Evolutionary conservation across 2,888 invertebrate genomes (phyloP).

Genomic region (Acrobasis repandana): DNA sequence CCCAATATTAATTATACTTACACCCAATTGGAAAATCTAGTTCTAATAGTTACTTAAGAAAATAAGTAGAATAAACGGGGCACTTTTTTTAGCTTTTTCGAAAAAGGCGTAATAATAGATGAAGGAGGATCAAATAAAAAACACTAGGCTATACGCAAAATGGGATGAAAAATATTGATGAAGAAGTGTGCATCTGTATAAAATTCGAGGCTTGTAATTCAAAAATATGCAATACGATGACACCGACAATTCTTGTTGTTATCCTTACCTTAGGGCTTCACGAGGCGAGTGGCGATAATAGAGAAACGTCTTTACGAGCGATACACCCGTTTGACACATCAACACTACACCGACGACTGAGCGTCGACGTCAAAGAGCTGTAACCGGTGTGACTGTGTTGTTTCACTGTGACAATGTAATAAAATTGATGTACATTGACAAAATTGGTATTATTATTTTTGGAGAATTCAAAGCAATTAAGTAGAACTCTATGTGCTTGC

Average conservation of each 20-base stretch:
- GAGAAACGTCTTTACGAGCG: slow-evolving; percentile 74
- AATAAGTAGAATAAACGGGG: too few relatives aligned
- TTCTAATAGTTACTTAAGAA: too few relatives aligned
- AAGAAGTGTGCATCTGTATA: neutral
- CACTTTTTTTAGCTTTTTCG: too few relatives aligned
- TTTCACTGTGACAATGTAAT: slow-evolving; percentile 20
- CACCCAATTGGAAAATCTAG: too few relatives aligned
- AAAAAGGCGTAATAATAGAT: too few relatives aligned
- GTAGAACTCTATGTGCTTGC: too few relatives aligned
- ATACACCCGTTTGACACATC: slow-evolving; percentile 72
- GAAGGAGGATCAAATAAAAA: too few relatives aligned
- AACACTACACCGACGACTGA: slow-evolving; percentile 56
- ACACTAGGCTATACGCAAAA: too few relatives aligned
- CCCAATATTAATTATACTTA: too few relatives aligned
- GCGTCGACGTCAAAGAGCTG: slow-evolving; percentile 35
- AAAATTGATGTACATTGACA: neutral
- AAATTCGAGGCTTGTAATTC: neutral
- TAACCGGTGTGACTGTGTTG: slow-evolving; percentile 40
- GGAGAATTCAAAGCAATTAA: too few relatives aligned
- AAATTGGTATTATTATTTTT: neutral
- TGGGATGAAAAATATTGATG: too few relatives aligned
- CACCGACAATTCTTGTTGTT: slow-evolving; percentile 42
- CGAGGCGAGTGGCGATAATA: slow-evolving; percentile 66
- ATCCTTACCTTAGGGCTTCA: slow-evolving; percentile 55
- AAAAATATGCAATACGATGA: slow-evolving; percentile 41